Evolutionary conservation across 2,888 invertebrate genomes (phyloP).

Genomic region (Sphaeridia pumilis): DNA sequence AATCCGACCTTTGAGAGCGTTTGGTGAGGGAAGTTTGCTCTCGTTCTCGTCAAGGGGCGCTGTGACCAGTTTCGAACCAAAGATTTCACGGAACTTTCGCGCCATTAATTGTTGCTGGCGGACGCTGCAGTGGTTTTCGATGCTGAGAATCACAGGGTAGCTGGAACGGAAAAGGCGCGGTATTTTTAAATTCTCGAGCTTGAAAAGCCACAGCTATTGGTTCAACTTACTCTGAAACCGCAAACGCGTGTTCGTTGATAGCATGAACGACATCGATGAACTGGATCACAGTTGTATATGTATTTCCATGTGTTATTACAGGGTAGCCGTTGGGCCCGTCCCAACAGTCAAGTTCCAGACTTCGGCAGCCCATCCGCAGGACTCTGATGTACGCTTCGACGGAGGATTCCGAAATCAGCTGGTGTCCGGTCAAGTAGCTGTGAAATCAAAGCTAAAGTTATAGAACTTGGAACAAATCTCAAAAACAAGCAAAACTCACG

Average conservation of each 20-base stretch:
- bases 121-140: conserved; percentile 12
- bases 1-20: conserved; percentile 55
- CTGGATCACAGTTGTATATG: conserved; percentile 42
- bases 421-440: conserved; percentile 85
- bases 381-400: conserved; percentile 89
- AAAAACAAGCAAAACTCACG: too few species aligned
- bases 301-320: conserved; percentile 48
- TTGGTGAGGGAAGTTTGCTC: conserved; percentile 37
- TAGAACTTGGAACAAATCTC: too few species aligned
- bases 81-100: conserved; percentile 52
- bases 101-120: conserved; percentile 8
- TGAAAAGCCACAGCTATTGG: conserved; percentile 34
- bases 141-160: conserved; percentile 12
- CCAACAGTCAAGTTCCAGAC: conserved; percentile 39
- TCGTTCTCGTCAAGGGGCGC: conserved; percentile 69
- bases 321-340: conserved; percentile 45
- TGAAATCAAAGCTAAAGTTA: not conserved
- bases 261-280: conserved; percentile 42
- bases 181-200: not conserved
- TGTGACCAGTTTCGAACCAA: conserved; percentile 69
- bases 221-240: conserved; percentile 40
- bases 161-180: conserved; percentile 2
- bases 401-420: conserved; percentile 92
- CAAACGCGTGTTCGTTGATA: conserved; percentile 43
- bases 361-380: conserved; percentile 76